phyloP scores from a whole-genome alignment of 2,113 vertebrate genomes.

The Tachuris rubrigastra region DNA sequence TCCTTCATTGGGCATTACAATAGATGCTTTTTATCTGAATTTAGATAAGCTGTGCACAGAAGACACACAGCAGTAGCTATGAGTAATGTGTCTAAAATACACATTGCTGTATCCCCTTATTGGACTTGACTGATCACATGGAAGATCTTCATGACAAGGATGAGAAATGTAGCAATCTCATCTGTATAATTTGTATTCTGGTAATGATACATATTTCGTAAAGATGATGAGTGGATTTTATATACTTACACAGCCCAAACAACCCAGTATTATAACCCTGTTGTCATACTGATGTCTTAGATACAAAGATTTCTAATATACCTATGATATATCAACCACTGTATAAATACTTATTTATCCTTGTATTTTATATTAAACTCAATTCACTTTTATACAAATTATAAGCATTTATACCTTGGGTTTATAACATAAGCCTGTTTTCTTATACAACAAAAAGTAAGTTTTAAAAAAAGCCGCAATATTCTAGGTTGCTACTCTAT shows the following conservation, averaged over 20 bases:
- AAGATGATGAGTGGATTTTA: constrained; percentile 2
- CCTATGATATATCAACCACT: background rate
- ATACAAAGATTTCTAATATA: constrained; percentile 31
- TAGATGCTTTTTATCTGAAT: background rate
- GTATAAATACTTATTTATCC: background rate
- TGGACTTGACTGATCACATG: background rate
- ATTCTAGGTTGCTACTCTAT: background rate
- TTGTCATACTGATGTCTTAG: background rate
- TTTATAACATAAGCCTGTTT: background rate
- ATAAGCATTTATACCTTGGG: background rate
- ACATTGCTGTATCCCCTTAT: background rate
- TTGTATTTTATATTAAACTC: background rate
- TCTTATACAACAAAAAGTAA: background rate
- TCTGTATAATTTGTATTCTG: background rate
- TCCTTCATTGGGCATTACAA: background rate
- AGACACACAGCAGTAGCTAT: background rate
- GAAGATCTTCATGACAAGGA: background rate
- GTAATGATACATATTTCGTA: background rate
- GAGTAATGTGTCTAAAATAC: background rate
- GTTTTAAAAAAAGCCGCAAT: background rate
- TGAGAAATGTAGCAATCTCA: background rate
- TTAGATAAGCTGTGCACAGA: background rate
- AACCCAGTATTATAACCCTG: background rate
- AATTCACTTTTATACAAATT: background rate
- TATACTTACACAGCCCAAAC: background rate